Percentiles rank a stretch among this genome's conserved stretches.
These are phyloP conservation scores for Gymnocephalus cernua DNA, from an alignment of 2,113 vertebrate genomes.

Conservation along the genomic window DNA sequence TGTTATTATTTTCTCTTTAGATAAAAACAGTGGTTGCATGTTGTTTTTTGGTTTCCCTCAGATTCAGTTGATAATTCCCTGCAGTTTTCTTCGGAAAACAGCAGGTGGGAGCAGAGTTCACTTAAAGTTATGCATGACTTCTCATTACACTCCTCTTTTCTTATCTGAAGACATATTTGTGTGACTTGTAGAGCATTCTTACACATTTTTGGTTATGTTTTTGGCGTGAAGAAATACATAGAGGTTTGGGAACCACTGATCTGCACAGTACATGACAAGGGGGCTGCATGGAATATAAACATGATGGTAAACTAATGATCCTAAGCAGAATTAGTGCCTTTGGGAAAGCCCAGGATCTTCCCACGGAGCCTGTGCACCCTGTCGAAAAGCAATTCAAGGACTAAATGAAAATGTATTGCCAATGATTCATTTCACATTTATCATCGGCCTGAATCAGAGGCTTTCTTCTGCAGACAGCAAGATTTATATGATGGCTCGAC, in stretches of 20 bases:
- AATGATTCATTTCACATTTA: slow-evolving; percentile 59
- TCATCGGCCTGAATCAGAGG: slow-evolving; percentile 46
- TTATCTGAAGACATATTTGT: background rate
- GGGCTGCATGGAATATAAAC: background rate
- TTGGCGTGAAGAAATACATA: background rate
- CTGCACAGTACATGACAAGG: background rate
- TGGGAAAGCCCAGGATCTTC: slow-evolving; percentile 19
- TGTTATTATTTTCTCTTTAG: background rate
- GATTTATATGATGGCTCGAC: slow-evolving; percentile 40
- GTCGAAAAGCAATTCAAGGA: slow-evolving; percentile 32
- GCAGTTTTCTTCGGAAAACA: slow-evolving; percentile 52
- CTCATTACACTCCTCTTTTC: background rate
- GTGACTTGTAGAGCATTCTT: background rate
- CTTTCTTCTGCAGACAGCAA: slow-evolving; percentile 30
- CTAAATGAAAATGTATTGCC: slow-evolving; percentile 53
- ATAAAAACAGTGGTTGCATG: background rate
- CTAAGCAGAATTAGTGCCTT: slow-evolving; percentile 10
- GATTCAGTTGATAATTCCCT: slow-evolving; percentile 3
- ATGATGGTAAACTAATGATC: slow-evolving; percentile 28
- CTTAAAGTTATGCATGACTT: background rate
- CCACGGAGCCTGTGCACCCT: slow-evolving; percentile 1
- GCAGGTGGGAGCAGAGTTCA: slow-evolving; percentile 75
- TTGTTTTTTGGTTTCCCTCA: background rate
- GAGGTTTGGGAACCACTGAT: background rate
- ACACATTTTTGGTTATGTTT: background rate